Base-by-base conservation (phyloP, 2,888 invertebrate genomes). In the Hipparchia semele region DNA sequence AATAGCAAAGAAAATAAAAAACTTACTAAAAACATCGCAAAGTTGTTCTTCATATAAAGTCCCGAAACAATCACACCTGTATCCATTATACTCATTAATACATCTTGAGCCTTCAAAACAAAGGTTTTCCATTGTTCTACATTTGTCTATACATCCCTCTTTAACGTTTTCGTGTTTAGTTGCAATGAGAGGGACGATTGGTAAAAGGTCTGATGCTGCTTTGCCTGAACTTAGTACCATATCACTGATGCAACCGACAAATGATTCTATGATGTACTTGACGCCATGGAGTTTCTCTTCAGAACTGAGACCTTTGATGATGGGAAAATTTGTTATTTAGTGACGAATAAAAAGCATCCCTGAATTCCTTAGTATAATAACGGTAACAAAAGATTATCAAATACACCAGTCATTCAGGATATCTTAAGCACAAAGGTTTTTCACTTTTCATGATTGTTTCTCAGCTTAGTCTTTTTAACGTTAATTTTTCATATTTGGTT, bases 1-100 rank as follows among this genome's bases (percentile, higher is more conserved):
- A 6, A 49, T 6, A 49, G 49, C 1, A 39, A 54, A 12, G 10
- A 54, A 12, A 8, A 54, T 54, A 12, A 67, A 68, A 13, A 73
- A 95, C 96, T 95, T 94, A 98, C 98, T 98, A 87, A 97, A 97
- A 81, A 97, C 96, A 91, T 98, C 98, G 91, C 99, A 99, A 79
- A 96, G 96, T 81, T 97, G 97, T 79, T 98, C 99, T 91, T 99
- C 98, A 88, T 98, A 98, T 81, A 96, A 95, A 2, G 98, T 98
- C 39, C 98, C 98, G 84, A 98, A 99, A 87, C 99, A 99, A 86
- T 99, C 98, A 86, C 99, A 99, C 23, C 97, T 96, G 75, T 97
- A 95, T 73, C 96, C 96, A 81, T 97, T 97, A 88, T 98, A 99
- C 85, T 98, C 98, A 90, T 99, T 99, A 75, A 99, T 96, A 87